Evolutionary conservation across 2,113 vertebrate genomes (phyloP), one percentile per base, ranked within the genome.

Genomic region (Blennius ocellaris): DNA sequence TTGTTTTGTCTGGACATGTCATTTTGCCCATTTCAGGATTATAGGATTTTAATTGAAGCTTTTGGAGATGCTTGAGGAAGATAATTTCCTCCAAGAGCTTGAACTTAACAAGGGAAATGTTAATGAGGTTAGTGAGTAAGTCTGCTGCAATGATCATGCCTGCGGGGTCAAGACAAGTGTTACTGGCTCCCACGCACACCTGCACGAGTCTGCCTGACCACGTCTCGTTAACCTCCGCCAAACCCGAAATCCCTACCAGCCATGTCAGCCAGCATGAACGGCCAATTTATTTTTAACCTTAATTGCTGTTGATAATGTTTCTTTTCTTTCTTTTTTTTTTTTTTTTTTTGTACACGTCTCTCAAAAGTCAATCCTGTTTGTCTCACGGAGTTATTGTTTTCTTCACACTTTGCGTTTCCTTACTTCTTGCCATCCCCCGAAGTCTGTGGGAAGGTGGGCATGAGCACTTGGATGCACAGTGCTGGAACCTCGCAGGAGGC

Each of bases 61-160:
- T 83, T 86, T 52, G 5, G 64, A 81, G 76, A 85, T 88, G 72
- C 84, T 87, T 80, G 36, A 40, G 66, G 81, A 84, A 78, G 75
- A 87, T 80, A 37, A 73, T 91, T 82, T 84, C 79, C 78, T 91
- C 77, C 65, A 74, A 86, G 83, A 87, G 87, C 76, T 86, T 88
- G 67, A 90, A 85, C 81, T 78, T 87, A 83, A 89, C 87, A 84
- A 88, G 73, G 87, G 81, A 90, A 71, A 92, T 89, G 84, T 76
- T 92, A 91, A 93, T 90, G 81, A 91, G 85, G 86, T 92, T 86
- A 86, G 80, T 64, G 82, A 86, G 82, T 72, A 56, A 81, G 80
- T 86, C 78, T 73, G 75, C 69, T 63, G 68, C 67, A 67, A 77
- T 63, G 77, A 55, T 70, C 70, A 74, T 69, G 73, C 74, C 73